Evolutionary conservation across 1,140 invertebrate species (phyloP).

Genomic region (Hydropsyche tenuis): DNA sequence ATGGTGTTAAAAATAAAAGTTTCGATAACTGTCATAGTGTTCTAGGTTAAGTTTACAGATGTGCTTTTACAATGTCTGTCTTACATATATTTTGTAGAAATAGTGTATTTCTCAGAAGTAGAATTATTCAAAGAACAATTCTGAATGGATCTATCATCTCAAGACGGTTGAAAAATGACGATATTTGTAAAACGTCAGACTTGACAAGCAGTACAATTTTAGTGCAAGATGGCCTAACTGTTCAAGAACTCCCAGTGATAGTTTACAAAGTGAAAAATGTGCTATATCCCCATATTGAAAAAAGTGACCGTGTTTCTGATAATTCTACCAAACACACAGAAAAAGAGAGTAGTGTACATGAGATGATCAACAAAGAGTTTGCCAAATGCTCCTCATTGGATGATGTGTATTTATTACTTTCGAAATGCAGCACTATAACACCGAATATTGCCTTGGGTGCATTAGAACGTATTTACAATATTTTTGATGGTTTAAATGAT

Average conservation of each 20-base stretch:
- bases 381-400: constrained; percentile 56
- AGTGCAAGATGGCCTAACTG: constrained; percentile 70
- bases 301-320: constrained; percentile 43
- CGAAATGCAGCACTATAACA: constrained; percentile 61
- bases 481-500: constrained; percentile 53
- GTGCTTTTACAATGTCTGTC: too few species aligned
- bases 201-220: constrained; percentile 53
- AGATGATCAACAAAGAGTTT: constrained; percentile 60
- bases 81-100: too few species aligned
- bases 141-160: neutral
- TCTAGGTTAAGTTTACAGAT: too few species aligned
- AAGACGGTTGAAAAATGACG: constrained; percentile 14
- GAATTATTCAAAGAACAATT: neutral
- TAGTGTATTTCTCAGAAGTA: neutral
- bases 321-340: constrained; percentile 29
- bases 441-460: constrained; percentile 61
- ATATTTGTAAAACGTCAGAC: constrained; percentile 18
- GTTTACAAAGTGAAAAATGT: constrained; percentile 64
- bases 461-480: constrained; percentile 58
- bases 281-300: constrained; percentile 46
- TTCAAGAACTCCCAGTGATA: constrained; percentile 74
- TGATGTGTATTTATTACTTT: constrained; percentile 59
- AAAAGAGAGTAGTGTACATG: constrained; percentile 54
- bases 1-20: too few species aligned
- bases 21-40: too few species aligned